Base-by-base conservation (phyloP, 2,888 invertebrate genomes). In the Ryuthela nishihirai region DNA sequence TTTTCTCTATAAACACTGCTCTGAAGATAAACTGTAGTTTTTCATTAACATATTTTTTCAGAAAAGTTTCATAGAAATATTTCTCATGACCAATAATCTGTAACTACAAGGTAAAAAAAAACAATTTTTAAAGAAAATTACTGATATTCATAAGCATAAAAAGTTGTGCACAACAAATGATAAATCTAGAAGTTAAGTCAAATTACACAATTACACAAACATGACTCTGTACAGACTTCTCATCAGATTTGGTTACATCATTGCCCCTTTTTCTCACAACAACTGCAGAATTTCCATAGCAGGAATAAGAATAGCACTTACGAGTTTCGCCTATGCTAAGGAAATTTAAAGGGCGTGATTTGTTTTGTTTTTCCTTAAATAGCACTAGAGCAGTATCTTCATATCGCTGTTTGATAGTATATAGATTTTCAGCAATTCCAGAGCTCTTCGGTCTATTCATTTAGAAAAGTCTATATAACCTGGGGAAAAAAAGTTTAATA, bases 381-480 rank as follows among this genome's bases (percentile, higher is more conserved):
- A 66, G 38, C 20, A 58, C 58, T 32, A 58, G 23, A 15, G 65
- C 53, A 18, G 61, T 61, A 25, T 66, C 66, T 52, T 66, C 66
- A 54, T 66, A 66, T 5, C 66, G 48, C 41, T 60, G 61, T 32
- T 54, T 49, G 18, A 66, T 66, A 34, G 64, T 64, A 39, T 62
- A 63, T 12, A 64, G 43, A 23, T 56, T 45, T 50, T 66, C 64
- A n/a, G 50, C 60, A 17, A 62, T 50, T 15, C 45, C 54, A 38
- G 48, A 36, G 17, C 24, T 39, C 42, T 48, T 52, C 17, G 29
- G n/a, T 32, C 48, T 52, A 35, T 55, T 62, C 60, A 60, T 60
- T 32, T 34, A 47, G n/a, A n/a, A n/a, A n/a, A n/a, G n/a, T n/a
- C n/a, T n/a, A n/a, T n/a, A n/a, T n/a, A n/a, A n/a, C n/a, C n/a